Base-by-base conservation (phyloP, 2,888 invertebrate species). In the Cheilosia variabilis region DNA sequence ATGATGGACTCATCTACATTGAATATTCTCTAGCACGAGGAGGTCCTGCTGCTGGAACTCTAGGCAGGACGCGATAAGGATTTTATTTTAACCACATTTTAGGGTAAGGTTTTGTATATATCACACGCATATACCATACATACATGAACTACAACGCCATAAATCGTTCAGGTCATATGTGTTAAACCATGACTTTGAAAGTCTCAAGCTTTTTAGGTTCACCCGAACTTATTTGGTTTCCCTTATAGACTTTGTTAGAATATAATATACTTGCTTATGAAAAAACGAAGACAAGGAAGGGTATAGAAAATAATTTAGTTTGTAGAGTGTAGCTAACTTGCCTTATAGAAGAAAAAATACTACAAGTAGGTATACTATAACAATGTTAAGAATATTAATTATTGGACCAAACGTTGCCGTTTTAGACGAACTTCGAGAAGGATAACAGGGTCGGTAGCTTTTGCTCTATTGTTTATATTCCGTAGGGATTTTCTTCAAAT, bases 1-100 rank as follows among this genome's bases (percentile, higher is more conserved):
- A 97, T 97, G 94, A 97, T 98, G 97, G 92, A 92, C 82, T 91
- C 92, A 53, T 91, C 92, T 0, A 89, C 90, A 43, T 87, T 92
- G 13, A 92, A 92, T 66, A 91, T 91, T 68, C 92, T 92, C 89
- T 92, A 92, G 91, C 92, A 92, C 89, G 92, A 92, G 89, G 92
- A 92, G 89, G 92, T 92, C 90, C 92, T 92, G 92, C 90, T 92
- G 88, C 88, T 92, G 86, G 92, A 92, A 87, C 88, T 92, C 78
- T 92, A 92, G 90, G 73, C 55, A 76, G 82, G 78, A 63, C 63
- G 57, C 5, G 53, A 72, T 65, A 55, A n/a, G 22, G 62, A 22
- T n/a, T 17, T 47, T 72, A 60, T 43, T 57, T 41, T 52, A 75
- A 75, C 57, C 37, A 60, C 65, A 68, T 66, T 60, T 45, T 84